Base-by-base conservation (phyloP, 2,797 vertebrate genomes). In the Staurois parvus region DNA sequence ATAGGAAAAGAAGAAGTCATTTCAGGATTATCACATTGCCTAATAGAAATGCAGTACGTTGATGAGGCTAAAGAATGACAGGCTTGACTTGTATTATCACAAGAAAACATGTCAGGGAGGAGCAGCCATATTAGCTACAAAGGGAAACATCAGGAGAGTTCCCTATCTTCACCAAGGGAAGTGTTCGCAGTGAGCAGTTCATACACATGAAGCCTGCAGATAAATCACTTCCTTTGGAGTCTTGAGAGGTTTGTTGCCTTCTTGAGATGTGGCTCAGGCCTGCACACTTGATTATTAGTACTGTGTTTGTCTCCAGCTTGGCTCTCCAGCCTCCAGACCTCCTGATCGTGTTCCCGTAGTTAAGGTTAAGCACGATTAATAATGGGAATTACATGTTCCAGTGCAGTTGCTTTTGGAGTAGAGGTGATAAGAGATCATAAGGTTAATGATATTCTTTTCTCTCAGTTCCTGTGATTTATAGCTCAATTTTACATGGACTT, bases 191-290 rank as follows among this genome's bases (percentile, higher is more conserved):
- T 45, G 32, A 40, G 45, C 40, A 28, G 72, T 68, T 30, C 70
- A 34, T 48, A 64, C 78, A 83, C 80, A 86, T 90, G 90, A 72
- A 72, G 70, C 72, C 82, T 62, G 19, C 81, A 87, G 85, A 72
- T 88, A 70, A 52, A 87, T 80, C 45, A 26, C 89, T 91, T 89
- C 62, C 5, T 76, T 90, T 91, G 86, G 67, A 90, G 12, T 29
- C 26, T 83, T 67, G 45, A 11, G 78, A 67, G 48, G 30, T 62
- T 76, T 81, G 52, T 66, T 78, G 70, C 45, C 59, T 85, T 40
- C n/a, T 8, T 76, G 83, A 64, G 59, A 76, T 28, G 48, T n/a
- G 34, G n/a, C 81, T 75, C 12, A 32, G 34, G 66, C 64, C 48
- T 90, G 88, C 78, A 81, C 72, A 90, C 86, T 84, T 89, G 59